These are phyloP conservation scores for Epinephelus moara DNA, from an alignment of 2,113 vertebrate species.

Conservation along the genomic window DNA sequence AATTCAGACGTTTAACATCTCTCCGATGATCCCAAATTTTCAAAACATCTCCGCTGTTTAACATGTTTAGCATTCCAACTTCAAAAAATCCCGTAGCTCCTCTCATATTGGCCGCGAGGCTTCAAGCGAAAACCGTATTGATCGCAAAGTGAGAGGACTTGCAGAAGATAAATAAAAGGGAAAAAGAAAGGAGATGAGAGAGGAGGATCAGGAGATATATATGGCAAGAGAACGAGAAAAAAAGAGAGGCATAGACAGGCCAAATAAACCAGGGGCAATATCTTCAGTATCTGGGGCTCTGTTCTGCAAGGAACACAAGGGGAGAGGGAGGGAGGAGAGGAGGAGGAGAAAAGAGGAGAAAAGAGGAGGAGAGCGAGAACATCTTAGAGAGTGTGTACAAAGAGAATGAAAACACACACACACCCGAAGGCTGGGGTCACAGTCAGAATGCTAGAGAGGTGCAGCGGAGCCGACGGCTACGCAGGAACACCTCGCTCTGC, in stretches of 20 bases:
- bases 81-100: slow-evolving; percentile 73
- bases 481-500: slow-evolving; percentile 77
- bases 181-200: slow-evolving; percentile 74
- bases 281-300: slow-evolving; percentile 74
- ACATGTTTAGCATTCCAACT: slow-evolving; percentile 81
- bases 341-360: slow-evolving; percentile 64
- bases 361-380: slow-evolving; percentile 73
- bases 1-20: slow-evolving; percentile 81
- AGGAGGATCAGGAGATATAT: slow-evolving; percentile 57
- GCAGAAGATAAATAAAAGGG: slow-evolving; percentile 70
- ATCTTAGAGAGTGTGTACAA: slow-evolving; percentile 80
- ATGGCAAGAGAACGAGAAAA: slow-evolving; percentile 60
- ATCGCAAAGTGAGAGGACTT: slow-evolving; percentile 75
- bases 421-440: slow-evolving; percentile 80
- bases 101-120: slow-evolving; percentile 71
- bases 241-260: slow-evolving; percentile 66
- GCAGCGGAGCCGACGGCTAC: slow-evolving; percentile 75
- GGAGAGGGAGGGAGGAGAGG: slow-evolving; percentile 37
- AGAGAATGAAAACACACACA: slow-evolving; percentile 75
- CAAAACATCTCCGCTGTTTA: slow-evolving; percentile 80
- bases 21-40: slow-evolving; percentile 73
- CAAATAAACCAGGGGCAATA: slow-evolving; percentile 83
- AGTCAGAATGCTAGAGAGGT: slow-evolving; percentile 78
- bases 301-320: slow-evolving; percentile 70
- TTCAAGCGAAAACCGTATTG: slow-evolving; percentile 75